phyloP scores from a whole-genome alignment of 2,113 vertebrate genomes.

The Notechis scutatus region DNA sequence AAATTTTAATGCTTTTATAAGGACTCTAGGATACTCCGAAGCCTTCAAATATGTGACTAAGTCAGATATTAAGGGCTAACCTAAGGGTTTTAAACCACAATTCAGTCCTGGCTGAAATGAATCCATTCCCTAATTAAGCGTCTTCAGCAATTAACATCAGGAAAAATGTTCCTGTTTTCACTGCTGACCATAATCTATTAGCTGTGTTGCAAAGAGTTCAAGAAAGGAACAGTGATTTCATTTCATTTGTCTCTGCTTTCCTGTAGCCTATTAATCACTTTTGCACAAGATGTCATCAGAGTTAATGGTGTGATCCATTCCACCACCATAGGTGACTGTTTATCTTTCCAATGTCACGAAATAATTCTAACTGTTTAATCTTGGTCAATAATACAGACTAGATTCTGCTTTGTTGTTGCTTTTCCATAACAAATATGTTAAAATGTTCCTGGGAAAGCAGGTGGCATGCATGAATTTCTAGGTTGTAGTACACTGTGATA shows the following conservation, averaged over 20 bases:
- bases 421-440: neutral
- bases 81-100: neutral
- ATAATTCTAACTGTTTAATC: conserved; percentile 48
- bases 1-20: neutral
- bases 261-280: conserved; percentile 62
- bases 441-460: neutral
- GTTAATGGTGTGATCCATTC: conserved; percentile 55
- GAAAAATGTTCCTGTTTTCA: neutral
- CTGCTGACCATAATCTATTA: neutral
- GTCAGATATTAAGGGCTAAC: neutral
- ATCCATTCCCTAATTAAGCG: conserved; percentile 3
- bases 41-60: neutral
- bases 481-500: neutral
- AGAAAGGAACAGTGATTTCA: conserved; percentile 14
- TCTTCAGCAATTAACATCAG: conserved; percentile 9
- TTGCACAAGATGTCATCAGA: conserved; percentile 44
- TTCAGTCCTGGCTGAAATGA: neutral
- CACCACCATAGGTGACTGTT: conserved; percentile 38
- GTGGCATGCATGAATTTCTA: rapidly evolving
- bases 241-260: conserved; percentile 40
- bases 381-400: neutral
- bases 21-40: neutral
- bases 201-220: neutral
- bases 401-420: neutral
- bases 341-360: conserved; percentile 60